These are phyloP conservation scores for Ceratosolen fusciceps DNA, from an alignment of 1,140 invertebrate genomes.

Conservation along the genomic window DNA sequence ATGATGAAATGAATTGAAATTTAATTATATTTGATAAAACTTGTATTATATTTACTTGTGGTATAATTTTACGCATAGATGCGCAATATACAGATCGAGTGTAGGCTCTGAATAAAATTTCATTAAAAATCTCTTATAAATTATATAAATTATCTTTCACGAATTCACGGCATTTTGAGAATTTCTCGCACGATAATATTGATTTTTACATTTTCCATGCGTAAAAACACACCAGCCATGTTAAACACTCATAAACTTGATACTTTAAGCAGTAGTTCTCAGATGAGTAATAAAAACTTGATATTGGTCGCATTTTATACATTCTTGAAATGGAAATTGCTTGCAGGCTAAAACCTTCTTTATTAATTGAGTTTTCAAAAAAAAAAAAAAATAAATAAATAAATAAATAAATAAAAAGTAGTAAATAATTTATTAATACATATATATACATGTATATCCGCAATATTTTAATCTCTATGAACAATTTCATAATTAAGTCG, in stretches of 20 bases:
- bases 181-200: constrained; percentile 4
- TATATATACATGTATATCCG: too few relatives aligned
- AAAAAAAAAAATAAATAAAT: too few relatives aligned
- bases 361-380: constrained; percentile 22
- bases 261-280: constrained; percentile 35
- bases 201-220: constrained; percentile 38
- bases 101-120: not conserved
- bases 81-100: too few relatives aligned
- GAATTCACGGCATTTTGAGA: not conserved
- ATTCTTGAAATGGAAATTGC: constrained; percentile 39
- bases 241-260: constrained; percentile 40
- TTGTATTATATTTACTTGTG: too few relatives aligned
- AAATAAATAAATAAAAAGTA: too few relatives aligned
- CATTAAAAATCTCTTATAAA: not conserved
- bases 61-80: too few relatives aligned
- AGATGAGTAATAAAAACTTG: constrained; percentile 39
- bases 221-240: constrained; percentile 20
- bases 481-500: not conserved
- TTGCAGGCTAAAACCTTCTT: constrained; percentile 36
- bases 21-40: too few relatives aligned
- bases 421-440: too few relatives aligned
- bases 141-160: constrained; percentile 13
- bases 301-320: constrained; percentile 38
- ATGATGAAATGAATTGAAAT: too few relatives aligned
- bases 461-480: not conserved